Evolutionary conservation across 2,797 vertebrate genomes (phyloP), one percentile per base, ranked within the genome.

Genomic region (Myioborus melanocephalus): DNA sequence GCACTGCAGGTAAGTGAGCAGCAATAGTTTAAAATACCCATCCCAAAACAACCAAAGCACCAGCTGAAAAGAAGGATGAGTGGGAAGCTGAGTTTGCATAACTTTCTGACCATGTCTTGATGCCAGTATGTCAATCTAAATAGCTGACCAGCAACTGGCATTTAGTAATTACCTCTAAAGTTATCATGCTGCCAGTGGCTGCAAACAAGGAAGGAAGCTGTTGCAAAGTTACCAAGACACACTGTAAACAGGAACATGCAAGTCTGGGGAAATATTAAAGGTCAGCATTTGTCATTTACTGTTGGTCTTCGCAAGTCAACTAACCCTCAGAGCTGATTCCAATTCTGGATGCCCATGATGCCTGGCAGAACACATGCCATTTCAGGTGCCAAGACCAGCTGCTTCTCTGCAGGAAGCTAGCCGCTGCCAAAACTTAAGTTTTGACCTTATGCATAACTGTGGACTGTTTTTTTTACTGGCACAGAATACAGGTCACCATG

Each of bases 191-290:
- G 70, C 35, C 66, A 85, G n/a, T 0, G 4, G 47, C 49, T 44
- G 70, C 59, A 78, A 91, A 94, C 44, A 64, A 88, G 92, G 91
- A 92, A 93, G 89, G 91, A 96, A 96, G 77, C 28, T 89, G 52
- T 92, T 93, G 85, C 75, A 76, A 95, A 93, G 91, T 60, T 89
- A 95, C 91, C 69, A 91, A 53, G 89, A 69, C 30, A 39, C 28
- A 44, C 0, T 52, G 70, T 77, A 79, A 94, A 93, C 70, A 84
- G 86, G 90, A 96, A 96, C 68, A 83, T 3, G 64, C 41, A 89
- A 66, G 56, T 82, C 82, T 89, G 86, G 35, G 37, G 85, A 95
- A 96, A 84, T 60, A 82, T 28, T 77, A 53, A 85, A 95, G 87
- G 89, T 93, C 95, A 94, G 86, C 76, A 91, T 83, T 83, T 89